These are phyloP conservation scores for Plumapathes pennacea DNA, from an alignment of 92 coral and sea anemone genomes.

Conservation along the genomic window DNA sequence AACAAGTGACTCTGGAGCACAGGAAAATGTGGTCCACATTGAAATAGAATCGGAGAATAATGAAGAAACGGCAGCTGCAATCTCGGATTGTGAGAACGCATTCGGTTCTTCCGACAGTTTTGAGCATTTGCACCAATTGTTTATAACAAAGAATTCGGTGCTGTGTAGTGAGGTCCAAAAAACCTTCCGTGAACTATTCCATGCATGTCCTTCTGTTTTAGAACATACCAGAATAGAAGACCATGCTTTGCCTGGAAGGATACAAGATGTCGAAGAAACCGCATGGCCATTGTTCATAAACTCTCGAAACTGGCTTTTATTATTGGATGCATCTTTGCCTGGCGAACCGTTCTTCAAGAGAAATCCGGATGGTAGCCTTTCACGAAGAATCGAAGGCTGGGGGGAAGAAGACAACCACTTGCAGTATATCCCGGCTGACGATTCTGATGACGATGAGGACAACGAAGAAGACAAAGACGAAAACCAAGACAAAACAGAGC, in stretches of 20 bases:
- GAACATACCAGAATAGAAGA: slow-evolving; percentile 41
- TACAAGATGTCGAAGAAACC: slow-evolving; percentile 66
- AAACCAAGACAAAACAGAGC: not conserved
- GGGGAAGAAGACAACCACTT: slow-evolving; percentile 85
- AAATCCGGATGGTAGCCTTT: slow-evolving; percentile 69
- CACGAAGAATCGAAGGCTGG: slow-evolving; percentile 84
- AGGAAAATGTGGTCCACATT: not conserved
- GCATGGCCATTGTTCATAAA: slow-evolving; percentile 91
- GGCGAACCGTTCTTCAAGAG: slow-evolving; percentile 72
- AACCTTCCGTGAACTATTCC: slow-evolving; percentile 83
- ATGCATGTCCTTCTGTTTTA: slow-evolving; percentile 70
- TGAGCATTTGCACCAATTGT: slow-evolving; percentile 91
- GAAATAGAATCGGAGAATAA: slow-evolving; percentile 7
- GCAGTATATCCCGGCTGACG: slow-evolving; percentile 61
- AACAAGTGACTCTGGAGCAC: not conserved
- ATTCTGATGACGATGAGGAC: slow-evolving; percentile 65
- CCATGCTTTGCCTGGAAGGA: slow-evolving; percentile 53
- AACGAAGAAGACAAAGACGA: slow-evolving; percentile 52
- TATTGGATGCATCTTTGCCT: slow-evolving; percentile 93
- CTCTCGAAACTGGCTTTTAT: slow-evolving; percentile 81
- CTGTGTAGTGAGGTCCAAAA: slow-evolving; percentile 93
- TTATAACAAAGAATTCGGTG: slow-evolving; percentile 91
- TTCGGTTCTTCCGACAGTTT: slow-evolving; percentile 4
- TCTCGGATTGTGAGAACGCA: not conserved
- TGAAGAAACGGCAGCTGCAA: not conserved